A percentile compares a stretch with the other conserved stretches of the same genome.
phyloP scores from a whole-genome alignment of 2,797 vertebrate genomes.

The Rhinoraja longicauda region DNA sequence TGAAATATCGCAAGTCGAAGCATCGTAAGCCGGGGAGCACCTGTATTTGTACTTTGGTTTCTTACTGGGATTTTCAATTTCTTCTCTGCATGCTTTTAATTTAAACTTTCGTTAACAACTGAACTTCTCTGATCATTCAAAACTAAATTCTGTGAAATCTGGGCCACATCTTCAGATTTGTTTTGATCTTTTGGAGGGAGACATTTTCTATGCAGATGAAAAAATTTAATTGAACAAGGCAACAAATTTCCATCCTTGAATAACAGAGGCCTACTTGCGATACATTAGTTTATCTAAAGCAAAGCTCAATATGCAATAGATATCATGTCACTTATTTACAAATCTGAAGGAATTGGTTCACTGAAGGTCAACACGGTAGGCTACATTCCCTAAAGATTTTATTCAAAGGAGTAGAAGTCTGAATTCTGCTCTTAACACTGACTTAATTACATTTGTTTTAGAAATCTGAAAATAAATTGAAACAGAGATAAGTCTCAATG shows the following conservation, averaged over 20 bases:
- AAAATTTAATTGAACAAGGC: neutral
- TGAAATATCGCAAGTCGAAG: no score
- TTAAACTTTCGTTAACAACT: neutral
- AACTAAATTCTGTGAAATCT: neutral
- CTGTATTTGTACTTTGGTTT: neutral
- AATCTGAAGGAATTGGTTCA: neutral
- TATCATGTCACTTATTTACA: neutral
- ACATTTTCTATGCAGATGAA: neutral
- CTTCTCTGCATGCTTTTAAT: neutral
- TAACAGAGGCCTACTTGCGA: neutral
- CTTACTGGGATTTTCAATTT: neutral
- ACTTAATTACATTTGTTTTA: neutral
- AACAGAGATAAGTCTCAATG: neutral
- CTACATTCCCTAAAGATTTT: neutral
- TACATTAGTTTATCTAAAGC: neutral
- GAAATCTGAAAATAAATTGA: neutral
- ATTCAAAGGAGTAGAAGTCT: neutral
- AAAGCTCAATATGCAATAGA: neutral
- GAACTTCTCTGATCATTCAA: neutral
- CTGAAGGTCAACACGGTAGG: neutral
- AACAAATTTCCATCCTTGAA: neutral
- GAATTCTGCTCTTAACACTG: neutral
- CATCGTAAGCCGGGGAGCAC: no score
- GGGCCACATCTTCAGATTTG: neutral
- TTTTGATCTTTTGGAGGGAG: neutral